These are phyloP conservation scores for Eubucco bourcierii DNA, from an alignment of 2,113 vertebrate species.

Conservation along the genomic window DNA sequence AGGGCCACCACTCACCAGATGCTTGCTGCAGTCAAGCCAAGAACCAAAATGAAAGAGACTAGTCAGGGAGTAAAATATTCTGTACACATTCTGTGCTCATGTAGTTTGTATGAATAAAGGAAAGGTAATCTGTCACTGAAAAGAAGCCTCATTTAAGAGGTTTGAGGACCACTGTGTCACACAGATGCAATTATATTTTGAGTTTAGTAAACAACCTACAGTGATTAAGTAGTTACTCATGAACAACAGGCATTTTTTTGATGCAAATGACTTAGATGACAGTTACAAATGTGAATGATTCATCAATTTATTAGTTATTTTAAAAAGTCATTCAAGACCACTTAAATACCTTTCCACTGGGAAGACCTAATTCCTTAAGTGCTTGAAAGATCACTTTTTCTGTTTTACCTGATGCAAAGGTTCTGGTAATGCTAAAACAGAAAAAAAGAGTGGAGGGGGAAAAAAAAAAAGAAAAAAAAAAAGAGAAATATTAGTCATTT, in stretches of 20 bases:
- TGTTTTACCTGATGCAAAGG: slow-evolving; percentile 98
- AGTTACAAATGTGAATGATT: neutral
- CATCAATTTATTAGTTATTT: neutral
- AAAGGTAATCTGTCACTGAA: neutral
- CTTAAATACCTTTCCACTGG: slow-evolving; percentile 93
- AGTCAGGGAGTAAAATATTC: neutral
- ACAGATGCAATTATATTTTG: neutral
- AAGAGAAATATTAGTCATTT: slow-evolving; percentile 2
- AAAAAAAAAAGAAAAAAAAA: no score
- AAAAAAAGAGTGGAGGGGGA: neutral
- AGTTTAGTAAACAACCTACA: neutral
- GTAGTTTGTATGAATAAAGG: neutral
- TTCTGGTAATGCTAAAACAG: slow-evolving; percentile 89
- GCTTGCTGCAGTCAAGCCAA: neutral
- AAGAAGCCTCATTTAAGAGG: neutral
- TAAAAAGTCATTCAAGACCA: neutral
- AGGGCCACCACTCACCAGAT: neutral
- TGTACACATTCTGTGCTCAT: neutral
- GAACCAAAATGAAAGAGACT: neutral
- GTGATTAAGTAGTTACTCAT: neutral
- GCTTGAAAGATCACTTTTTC: slow-evolving; percentile 99
- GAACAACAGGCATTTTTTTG: neutral
- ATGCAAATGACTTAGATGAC: neutral
- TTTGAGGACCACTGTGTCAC: neutral
- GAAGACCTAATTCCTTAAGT: slow-evolving; percentile 95